These are phyloP conservation scores for Carposina sasakii DNA, from an alignment of 1,140 invertebrate genomes.

Conservation along the genomic window DNA sequence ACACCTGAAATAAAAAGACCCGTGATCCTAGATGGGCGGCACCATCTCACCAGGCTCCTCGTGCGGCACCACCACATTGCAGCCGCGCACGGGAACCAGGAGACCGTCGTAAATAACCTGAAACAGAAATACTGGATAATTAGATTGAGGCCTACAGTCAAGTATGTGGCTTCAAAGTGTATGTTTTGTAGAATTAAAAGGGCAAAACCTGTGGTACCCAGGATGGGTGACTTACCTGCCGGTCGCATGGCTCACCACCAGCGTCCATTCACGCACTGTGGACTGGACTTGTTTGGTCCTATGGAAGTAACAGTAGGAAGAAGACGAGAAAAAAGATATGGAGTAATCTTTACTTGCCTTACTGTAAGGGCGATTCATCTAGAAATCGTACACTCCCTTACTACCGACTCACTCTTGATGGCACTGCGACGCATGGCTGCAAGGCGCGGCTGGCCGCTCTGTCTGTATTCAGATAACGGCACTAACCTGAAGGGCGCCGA, in stretches of 20 bases:
- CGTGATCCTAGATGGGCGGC: background rate
- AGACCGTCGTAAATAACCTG: slow-evolving; percentile 1
- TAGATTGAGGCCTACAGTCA: background rate
- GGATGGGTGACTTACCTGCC: slow-evolving; percentile 7
- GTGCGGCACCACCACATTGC: background rate
- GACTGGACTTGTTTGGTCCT: slow-evolving; percentile 39
- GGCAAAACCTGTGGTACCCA: background rate
- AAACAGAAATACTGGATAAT: slow-evolving; percentile 3
- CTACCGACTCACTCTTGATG: slow-evolving; percentile 40
- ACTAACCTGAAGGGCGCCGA: background rate
- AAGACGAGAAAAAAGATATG: slow-evolving; percentile 37
- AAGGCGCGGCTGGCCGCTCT: background rate
- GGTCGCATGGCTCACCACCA: slow-evolving; percentile 1
- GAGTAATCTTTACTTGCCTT: slow-evolving; percentile 49
- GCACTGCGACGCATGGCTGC: background rate
- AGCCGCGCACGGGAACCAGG: background rate
- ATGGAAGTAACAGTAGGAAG: slow-evolving; percentile 26
- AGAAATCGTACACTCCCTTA: slow-evolving; percentile 40
- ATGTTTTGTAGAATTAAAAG: background rate
- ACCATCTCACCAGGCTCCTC: background rate
- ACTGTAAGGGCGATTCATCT: slow-evolving; percentile 56
- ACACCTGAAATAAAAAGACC: slow-evolving; percentile 1
- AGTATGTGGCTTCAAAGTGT: background rate
- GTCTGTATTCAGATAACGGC: background rate
- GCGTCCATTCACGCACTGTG: slow-evolving; percentile 24